Evolutionary conservation across 2,888 invertebrate species (phyloP).

Genomic region (Flexamia atlantica): DNA sequence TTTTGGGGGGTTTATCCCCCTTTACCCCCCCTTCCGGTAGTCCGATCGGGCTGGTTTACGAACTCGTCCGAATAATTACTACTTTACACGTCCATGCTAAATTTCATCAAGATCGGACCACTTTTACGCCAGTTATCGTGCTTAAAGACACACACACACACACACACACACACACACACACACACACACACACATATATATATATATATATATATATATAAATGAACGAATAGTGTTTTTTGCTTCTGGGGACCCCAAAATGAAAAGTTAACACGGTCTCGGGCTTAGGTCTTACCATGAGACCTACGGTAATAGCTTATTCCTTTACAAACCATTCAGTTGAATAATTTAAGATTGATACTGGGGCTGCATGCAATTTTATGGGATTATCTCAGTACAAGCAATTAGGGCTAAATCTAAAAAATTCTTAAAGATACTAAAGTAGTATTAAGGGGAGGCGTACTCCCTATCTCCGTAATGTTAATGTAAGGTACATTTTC

Average conservation of each 20-base stretch:
- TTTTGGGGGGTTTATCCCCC: not conserved
- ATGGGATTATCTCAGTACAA: too few species aligned
- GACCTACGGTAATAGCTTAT: constrained; percentile 21
- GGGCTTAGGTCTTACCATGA: constrained; percentile 12
- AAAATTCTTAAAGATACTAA: too few species aligned
- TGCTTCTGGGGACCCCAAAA: not conserved
- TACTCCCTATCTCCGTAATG: too few species aligned
- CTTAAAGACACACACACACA: not conserved
- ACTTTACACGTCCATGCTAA: not conserved
- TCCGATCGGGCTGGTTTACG: not conserved
- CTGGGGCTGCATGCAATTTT: too few species aligned
- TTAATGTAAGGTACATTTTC: too few species aligned
- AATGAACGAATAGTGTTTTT: not conserved
- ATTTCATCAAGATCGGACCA: not conserved
- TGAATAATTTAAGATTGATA: too few species aligned
- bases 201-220: constrained; percentile 24
- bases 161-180: constrained; percentile 13
- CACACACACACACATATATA: constrained; percentile 11
- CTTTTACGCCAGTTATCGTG: constrained; percentile 19
- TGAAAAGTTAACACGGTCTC: not conserved
- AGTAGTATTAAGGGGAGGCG: too few species aligned
- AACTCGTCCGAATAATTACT: not conserved
- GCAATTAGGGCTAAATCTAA: too few species aligned
- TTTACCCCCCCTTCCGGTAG: not conserved
- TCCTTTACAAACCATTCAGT: too few species aligned